Evolutionary conservation across 2,113 vertebrate genomes (phyloP).

Genomic region (Condylura cristata): DNA sequence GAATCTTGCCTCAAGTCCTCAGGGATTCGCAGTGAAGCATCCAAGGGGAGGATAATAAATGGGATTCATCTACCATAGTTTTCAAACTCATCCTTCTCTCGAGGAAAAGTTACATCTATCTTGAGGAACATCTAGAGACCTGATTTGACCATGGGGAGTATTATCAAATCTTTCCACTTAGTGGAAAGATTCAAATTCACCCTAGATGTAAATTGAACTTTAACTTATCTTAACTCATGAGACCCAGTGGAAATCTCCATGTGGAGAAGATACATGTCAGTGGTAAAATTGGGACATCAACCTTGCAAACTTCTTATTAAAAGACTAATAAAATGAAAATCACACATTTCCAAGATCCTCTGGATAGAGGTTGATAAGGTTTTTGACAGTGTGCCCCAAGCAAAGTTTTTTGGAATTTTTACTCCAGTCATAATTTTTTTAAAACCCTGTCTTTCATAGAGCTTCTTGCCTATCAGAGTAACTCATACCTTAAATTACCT

Average conservation of each 20-base stretch:
- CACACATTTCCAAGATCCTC: background rate
- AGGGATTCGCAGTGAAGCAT: background rate
- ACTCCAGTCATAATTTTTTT: background rate
- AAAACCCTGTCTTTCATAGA: background rate
- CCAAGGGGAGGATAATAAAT: background rate
- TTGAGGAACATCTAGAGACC: background rate
- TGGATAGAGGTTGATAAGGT: background rate
- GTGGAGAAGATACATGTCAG: background rate
- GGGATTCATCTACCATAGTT: background rate
- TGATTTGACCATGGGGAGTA: background rate
- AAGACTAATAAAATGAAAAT: background rate
- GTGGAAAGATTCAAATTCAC: background rate
- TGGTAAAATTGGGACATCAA: background rate
- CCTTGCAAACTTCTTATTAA: background rate
- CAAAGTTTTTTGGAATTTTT: background rate
- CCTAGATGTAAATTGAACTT: background rate
- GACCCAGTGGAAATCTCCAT: background rate
- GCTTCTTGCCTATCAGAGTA: background rate
- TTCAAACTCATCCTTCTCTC: background rate
- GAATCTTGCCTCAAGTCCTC: background rate
- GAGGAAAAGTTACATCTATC: background rate
- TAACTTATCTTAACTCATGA: background rate
- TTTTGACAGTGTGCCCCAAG: background rate
- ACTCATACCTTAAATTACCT: background rate
- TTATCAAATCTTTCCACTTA: background rate